These are phyloP conservation scores for Acrossocheilus wenchowensis DNA, from an alignment of 2,797 vertebrate genomes.

Conservation along the genomic window DNA sequence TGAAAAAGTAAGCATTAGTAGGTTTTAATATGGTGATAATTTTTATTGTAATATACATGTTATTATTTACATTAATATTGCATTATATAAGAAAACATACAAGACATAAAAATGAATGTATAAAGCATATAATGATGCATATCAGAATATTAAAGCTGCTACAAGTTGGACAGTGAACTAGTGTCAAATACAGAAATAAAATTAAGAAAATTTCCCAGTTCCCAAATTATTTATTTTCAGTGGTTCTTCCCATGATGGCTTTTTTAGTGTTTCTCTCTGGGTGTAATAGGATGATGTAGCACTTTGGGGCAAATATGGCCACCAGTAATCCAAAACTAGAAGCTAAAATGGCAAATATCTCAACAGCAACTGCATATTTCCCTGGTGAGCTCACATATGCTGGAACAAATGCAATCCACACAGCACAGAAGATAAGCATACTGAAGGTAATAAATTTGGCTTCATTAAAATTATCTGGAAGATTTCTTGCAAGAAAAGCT, in stretches of 20 bases:
- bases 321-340: neutral
- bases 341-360: conserved; percentile 34
- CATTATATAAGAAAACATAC: neutral
- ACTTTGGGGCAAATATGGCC: neutral
- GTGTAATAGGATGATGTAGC: neutral
- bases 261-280: conserved; percentile 62
- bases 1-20: neutral
- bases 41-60: neutral
- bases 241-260: conserved; percentile 56
- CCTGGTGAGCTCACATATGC: neutral
- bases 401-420: neutral
- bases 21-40: neutral
- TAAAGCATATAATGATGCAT: neutral
- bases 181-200: neutral
- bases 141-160: neutral
- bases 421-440: neutral
- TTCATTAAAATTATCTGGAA: conserved; percentile 66
- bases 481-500: conserved; percentile 53
- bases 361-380: neutral
- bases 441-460: conserved; percentile 57
- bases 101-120: neutral
- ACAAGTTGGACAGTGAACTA: neutral
- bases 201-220: neutral
- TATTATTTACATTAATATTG: neutral
- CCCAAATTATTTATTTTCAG: neutral